Evolutionary conservation across 2,113 vertebrate genomes (phyloP).

Genomic region (Paraplagusia blochii): DNA sequence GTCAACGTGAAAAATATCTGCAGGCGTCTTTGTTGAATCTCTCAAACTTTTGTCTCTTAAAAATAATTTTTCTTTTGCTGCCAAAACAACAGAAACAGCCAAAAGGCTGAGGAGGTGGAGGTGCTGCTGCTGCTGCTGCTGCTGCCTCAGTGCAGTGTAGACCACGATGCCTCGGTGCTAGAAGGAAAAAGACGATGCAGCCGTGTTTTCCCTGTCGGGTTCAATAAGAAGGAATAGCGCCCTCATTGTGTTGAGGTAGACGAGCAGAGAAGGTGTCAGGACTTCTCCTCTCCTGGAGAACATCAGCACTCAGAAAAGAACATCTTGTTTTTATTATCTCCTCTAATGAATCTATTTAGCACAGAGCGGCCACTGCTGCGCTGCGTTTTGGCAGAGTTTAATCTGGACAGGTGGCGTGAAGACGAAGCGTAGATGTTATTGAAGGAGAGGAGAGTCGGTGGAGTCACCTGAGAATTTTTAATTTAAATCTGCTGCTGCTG

Average conservation of each 20-base stretch:
- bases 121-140: too few relatives aligned
- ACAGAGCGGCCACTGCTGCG: slow-evolving; percentile 30
- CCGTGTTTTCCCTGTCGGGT: slow-evolving; percentile 48
- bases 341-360: slow-evolving; percentile 60
- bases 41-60: slow-evolving; percentile 56
- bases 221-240: slow-evolving; percentile 57
- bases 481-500: slow-evolving; percentile 10
- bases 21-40: slow-evolving; percentile 44
- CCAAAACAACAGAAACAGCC: slow-evolving; percentile 48
- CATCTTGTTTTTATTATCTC: slow-evolving; percentile 63
- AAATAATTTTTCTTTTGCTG: slow-evolving; percentile 67
- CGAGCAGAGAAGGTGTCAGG: too few relatives aligned
- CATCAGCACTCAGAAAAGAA: slow-evolving; percentile 51
- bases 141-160: slow-evolving; percentile 14
- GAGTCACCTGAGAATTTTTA: slow-evolving; percentile 24
- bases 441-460: slow-evolving; percentile 21
- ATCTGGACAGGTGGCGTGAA: slow-evolving; percentile 49
- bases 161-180: slow-evolving; percentile 52
- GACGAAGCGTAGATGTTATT: slow-evolving; percentile 24
- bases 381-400: slow-evolving; percentile 39
- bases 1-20: slow-evolving; percentile 38
- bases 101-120: slow-evolving; percentile 30
- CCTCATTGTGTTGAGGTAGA: too few relatives aligned
- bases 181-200: slow-evolving; percentile 43
- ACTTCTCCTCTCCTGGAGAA: slow-evolving; percentile 15